Conservation (phyloP, 2,888 invertebrate genomes). For the Panzeria rudis region DNA sequence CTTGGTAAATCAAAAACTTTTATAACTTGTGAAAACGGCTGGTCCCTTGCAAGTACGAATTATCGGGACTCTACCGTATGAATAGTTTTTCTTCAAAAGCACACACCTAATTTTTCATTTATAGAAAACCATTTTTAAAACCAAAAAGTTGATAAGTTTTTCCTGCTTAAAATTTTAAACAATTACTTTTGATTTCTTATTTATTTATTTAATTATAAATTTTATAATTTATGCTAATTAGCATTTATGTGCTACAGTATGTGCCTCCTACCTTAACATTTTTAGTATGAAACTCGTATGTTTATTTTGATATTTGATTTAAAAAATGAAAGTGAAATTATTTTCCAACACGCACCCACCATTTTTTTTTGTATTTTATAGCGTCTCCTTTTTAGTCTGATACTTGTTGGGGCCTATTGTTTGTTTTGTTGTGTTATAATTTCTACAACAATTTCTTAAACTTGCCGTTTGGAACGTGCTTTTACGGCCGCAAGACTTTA, state of each 20-base stretch:
- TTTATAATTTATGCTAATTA: slow-evolving; percentile 64
- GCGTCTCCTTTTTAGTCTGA: slow-evolving; percentile 26
- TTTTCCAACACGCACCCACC: slow-evolving; percentile 68
- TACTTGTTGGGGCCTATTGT: slow-evolving; percentile 4
- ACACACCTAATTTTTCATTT: background rate
- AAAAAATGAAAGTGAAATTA: slow-evolving; percentile 70
- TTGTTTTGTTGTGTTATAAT: slow-evolving; percentile 14
- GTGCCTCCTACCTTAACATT: slow-evolving; percentile 51
- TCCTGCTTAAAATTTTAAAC: slow-evolving; percentile 44
- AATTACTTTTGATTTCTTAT: slow-evolving; percentile 7
- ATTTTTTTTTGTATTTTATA: slow-evolving; percentile 37
- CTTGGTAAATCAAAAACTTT: no score
- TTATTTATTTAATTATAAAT: slow-evolving; percentile 13
- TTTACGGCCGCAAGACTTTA: background rate
- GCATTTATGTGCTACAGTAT: no score
- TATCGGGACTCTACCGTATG: no score
- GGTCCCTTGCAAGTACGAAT: no score
- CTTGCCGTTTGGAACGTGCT: slow-evolving; percentile 57
- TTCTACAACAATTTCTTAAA: slow-evolving; percentile 28
- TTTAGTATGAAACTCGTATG: background rate
- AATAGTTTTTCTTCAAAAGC: no score
- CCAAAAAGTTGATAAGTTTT: slow-evolving; percentile 3
- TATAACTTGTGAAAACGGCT: no score
- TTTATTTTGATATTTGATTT: slow-evolving; percentile 17
- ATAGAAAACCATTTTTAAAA: background rate